These are phyloP conservation scores for Aphis gossypii DNA, from an alignment of 1,140 invertebrate genomes.

Conservation along the genomic window DNA sequence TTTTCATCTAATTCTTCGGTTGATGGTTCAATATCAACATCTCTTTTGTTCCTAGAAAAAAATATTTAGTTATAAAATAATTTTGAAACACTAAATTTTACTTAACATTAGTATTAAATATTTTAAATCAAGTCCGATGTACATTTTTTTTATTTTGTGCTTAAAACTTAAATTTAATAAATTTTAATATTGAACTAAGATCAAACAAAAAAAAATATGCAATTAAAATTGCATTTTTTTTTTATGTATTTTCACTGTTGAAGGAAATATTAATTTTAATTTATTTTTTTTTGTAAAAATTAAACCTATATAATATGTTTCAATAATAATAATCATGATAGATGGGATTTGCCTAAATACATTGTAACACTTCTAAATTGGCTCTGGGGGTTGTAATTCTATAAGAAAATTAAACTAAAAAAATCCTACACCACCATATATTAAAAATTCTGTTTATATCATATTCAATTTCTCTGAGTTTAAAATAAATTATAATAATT, in stretches of 20 bases:
- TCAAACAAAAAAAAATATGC: not conserved
- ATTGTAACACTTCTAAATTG: not conserved
- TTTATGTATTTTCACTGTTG: no score
- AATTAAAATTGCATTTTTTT: not conserved
- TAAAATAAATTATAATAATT: no score
- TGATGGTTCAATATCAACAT: conserved; percentile 55
- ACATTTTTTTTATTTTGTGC: not conserved
- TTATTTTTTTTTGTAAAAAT: not conserved
- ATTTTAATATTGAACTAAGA: not conserved
- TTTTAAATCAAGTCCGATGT: not conserved
- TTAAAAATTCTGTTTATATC: no score
- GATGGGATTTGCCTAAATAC: not conserved
- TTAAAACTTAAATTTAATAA: not conserved
- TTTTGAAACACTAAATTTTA: not conserved
- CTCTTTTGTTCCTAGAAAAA: conserved; percentile 39
- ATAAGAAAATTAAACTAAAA: not conserved
- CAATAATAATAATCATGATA: not conserved
- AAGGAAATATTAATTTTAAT: no score
- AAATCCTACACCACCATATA: not conserved
- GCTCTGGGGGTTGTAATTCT: not conserved
- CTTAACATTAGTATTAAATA: not conserved
- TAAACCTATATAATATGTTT: not conserved
- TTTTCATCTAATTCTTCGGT: conserved; percentile 46
- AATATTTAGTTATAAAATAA: not conserved
- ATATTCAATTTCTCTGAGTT: no score